Evolutionary conservation across 2,797 vertebrate species (phyloP).

Genomic region (Sphenopsis melanotis): DNA sequence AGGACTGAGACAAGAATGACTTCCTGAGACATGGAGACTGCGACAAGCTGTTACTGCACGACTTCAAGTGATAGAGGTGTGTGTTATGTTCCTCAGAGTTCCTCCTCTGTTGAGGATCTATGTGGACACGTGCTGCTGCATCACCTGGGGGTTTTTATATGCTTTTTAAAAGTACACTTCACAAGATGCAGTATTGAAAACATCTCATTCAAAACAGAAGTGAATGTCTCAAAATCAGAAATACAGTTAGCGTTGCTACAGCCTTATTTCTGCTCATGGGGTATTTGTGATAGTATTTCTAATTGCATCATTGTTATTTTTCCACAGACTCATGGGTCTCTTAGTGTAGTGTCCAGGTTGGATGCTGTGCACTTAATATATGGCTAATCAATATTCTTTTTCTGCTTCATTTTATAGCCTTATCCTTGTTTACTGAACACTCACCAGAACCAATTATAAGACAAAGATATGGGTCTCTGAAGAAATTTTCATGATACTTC

Average conservation of each 20-base stretch:
- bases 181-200: not conserved
- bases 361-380: not conserved
- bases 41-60: not conserved
- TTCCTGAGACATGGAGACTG: not conserved
- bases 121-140: not conserved
- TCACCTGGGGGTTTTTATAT: rapidly evolving
- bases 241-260: not conserved
- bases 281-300: not conserved
- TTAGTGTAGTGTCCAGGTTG: not conserved
- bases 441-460: not conserved
- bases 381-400: not conserved
- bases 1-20: not conserved
- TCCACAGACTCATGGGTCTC: not conserved
- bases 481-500: not conserved
- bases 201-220: not conserved
- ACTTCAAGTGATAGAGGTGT: not conserved
- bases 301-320: not conserved
- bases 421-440: not conserved
- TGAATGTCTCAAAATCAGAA: not conserved
- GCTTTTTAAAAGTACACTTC: not conserved
- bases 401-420: not conserved
- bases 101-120: not conserved
- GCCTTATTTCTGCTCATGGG: not conserved
- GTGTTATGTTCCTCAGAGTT: not conserved
- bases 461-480: not conserved